Base-by-base conservation (phyloP, 2,113 vertebrate species). In the Centrocercus urophasianus region DNA sequence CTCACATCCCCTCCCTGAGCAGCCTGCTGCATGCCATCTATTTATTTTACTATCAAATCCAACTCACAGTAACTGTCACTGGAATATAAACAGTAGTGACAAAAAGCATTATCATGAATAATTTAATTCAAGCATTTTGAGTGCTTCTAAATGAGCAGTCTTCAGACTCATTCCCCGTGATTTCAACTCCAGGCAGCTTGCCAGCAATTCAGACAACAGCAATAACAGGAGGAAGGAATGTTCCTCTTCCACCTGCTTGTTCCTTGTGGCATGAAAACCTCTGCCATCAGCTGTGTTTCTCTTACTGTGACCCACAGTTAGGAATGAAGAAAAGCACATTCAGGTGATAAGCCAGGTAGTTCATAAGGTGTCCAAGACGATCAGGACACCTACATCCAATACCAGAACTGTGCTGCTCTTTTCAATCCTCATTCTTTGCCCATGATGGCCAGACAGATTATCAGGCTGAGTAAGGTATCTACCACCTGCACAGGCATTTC, bases 71-170 rank as follows among this genome's bases (percentile, higher is more conserved):
- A 96, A 75, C 66, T 81, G 67, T 56, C 84, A 85, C 21, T 54
- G 17, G 61, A 78, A 94, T 71, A 83, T 24, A 84, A 96, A 59
- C 70, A 57, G 19, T 30, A 48, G 61, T 61, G 42, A 96, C 57
- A 61, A 83, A 93, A 61, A 69, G 40, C 84, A 92, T 89, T 73
- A 48, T 25, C 32, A 91, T 28, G 13, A 96, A 95, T 90, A 83
- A 95, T 83, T 93, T 77, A 75, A 91, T 59, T n/a, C 40, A 86
- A 82, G 69, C 19, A 67, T 66, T 83, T 38, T 28, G 27, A 78
- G 63, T n/a, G 6, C 59, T 77, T 80, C 32, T n/a, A 76, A 95
- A 80, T 4, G 19, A 90, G 22, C 28, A 52, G 66, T 54, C 83
- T 70, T 85, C 69, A 52, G 84, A 64, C 36, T 83, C 64, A 40